Evolutionary conservation across 1,140 invertebrate genomes (phyloP), one percentile per base, ranked within the genome.

Genomic region (Magallana ariakensis): DNA sequence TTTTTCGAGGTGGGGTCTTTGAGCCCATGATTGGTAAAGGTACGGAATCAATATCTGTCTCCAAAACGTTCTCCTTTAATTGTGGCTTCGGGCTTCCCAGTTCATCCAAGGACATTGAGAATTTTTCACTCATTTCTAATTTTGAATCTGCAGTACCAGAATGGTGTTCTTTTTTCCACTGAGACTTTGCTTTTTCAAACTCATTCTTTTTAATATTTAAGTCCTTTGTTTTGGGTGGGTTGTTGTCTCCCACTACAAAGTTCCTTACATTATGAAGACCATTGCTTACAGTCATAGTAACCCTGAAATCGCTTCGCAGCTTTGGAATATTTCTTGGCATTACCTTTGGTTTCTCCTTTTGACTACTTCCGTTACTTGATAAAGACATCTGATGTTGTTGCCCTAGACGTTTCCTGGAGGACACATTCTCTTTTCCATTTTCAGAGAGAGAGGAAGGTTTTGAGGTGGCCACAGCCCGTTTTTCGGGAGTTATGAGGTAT

Each of bases 301-400:
- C 54, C 16, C n/a, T 82, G n/a, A 53, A 82, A 2, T 82, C 54
- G 54, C 8, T 82, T 82, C 46, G 46, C n/a, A 56, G 46, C 55
- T 82, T 82, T 82, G 82, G 54, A 84, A 84, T 84, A 60, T 84
- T 84, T 58, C 56, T 54, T 58, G 55, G 56, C 56, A 58, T n/a
- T 15, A 57, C 26, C 82, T 84, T 58, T 60, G 55, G 26, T 26
- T 84, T 60, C n/a, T 84, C 55, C 55, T 58, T 84, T 16, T 16
- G 55, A 26, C 57, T 33, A 10, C 46, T 82, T 15, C 26, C 15
- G 26, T 33, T 33, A 19, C 58, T n/a, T 58, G 33, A 75, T 13
- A 26, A 75, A 13, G 53, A 10, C 57, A 33, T 10, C 58, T 84
- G 13, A 56, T n/a, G 10, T 19, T 26, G 55, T 60, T 84, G 57